Conservation (phyloP, 2,888 invertebrate species). For the Lottia scabra region DNA sequence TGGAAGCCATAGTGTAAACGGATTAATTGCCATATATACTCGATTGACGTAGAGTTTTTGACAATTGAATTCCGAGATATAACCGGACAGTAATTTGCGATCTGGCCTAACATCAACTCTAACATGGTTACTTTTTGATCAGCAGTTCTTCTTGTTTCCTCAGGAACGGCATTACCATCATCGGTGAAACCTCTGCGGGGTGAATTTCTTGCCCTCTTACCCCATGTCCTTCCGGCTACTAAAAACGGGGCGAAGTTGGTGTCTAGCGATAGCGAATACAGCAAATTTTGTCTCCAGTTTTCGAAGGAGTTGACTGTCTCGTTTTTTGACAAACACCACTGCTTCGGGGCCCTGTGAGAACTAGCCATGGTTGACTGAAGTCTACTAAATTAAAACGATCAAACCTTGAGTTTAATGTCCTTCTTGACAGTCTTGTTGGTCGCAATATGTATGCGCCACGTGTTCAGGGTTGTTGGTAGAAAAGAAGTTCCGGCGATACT, state of each 20-base stretch:
- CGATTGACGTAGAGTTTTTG: constrained; percentile 31
- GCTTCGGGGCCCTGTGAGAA: constrained; percentile 12
- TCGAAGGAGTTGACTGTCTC: constrained; percentile 28
- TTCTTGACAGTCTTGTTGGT: too few species aligned
- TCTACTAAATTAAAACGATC: too few species aligned
- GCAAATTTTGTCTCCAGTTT: constrained; percentile 19
- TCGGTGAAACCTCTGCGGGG: constrained; percentile 3
- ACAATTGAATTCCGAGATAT: constrained; percentile 31
- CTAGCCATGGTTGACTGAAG: neutral
- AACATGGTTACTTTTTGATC: constrained; percentile 12
- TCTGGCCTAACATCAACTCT: constrained; percentile 5
- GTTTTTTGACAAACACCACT: constrained; percentile 24
- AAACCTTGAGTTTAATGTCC: too few species aligned
- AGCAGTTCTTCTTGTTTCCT: neutral
- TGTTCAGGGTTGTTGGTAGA: too few species aligned
- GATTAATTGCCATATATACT: constrained; percentile 37
- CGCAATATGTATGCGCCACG: too few species aligned
- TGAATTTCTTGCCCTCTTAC: neutral
- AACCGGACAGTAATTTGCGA: constrained; percentile 18
- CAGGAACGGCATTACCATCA: neutral
- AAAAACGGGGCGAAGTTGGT: constrained; percentile 22
- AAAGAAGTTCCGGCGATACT: too few species aligned
- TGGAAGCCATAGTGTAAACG: constrained; percentile 44
- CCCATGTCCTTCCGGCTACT: constrained; percentile 18
- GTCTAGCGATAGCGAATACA: constrained; percentile 22